Conservation (phyloP, 35 echinoderm and acorn worm species). For the Lytechinus variegatus region DNA sequence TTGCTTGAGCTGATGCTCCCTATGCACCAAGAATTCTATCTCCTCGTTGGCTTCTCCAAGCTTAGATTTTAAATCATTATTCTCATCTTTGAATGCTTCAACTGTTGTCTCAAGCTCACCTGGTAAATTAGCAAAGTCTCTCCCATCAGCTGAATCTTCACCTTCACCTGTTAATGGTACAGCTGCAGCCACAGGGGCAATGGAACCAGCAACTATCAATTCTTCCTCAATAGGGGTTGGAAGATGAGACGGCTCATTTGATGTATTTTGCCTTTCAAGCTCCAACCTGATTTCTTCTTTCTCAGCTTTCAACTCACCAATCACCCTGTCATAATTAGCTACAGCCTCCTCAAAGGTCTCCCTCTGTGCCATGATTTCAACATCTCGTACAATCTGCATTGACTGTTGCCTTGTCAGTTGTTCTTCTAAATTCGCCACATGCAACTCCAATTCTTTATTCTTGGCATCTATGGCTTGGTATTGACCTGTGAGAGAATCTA, state of each 20-base stretch:
- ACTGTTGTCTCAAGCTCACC: not conserved
- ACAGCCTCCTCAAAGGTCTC: slow-evolving; percentile 41
- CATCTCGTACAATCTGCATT: slow-evolving; percentile 27
- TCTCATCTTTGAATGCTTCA: slow-evolving; percentile 44
- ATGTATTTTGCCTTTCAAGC: not conserved
- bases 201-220: not conserved
- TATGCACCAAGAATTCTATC: not conserved
- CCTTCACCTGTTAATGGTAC: not conserved
- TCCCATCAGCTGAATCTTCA: not conserved
- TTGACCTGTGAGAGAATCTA: slow-evolving; percentile 35
- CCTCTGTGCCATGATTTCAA: slow-evolving; percentile 33
- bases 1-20: slow-evolving; percentile 28
- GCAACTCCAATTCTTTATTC: slow-evolving; percentile 49
- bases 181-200: slow-evolving; percentile 23
- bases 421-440: slow-evolving; percentile 25
- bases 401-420: not conserved
- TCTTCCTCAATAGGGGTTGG: not conserved
- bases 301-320: slow-evolving; percentile 29
- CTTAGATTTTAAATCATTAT: slow-evolving; percentile 57
- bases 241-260: not conserved
- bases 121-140: not conserved
- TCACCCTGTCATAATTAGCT: slow-evolving; percentile 31
- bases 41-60: slow-evolving; percentile 46
- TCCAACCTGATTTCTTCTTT: slow-evolving; percentile 43
- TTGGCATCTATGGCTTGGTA: slow-evolving; percentile 26